Percentiles rank a stretch among this genome's conserved stretches.
phyloP scores from a whole-genome alignment of 2,888 invertebrate genomes.

The Cephus sareptanus region DNA sequence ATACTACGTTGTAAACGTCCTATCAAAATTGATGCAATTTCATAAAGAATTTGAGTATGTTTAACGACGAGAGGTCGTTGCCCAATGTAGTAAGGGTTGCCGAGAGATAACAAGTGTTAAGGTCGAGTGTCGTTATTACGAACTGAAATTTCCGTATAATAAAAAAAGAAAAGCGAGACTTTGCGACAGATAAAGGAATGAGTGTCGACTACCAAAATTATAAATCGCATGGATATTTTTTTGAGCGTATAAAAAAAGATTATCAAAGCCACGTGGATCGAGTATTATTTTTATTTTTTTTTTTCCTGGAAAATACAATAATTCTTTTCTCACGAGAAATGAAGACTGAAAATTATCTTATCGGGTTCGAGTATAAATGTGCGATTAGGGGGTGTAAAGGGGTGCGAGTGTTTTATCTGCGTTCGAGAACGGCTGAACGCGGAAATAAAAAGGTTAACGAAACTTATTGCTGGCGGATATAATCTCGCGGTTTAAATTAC shows the following conservation, averaged over 20 bases:
- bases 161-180: too few relatives aligned
- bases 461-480: conserved; percentile 19
- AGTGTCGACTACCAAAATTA: too few relatives aligned
- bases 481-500: conserved; percentile 26
- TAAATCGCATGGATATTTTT: neutral
- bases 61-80: too few relatives aligned
- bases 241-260: neutral
- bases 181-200: too few relatives aligned
- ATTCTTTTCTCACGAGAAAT: neutral
- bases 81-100: too few relatives aligned
- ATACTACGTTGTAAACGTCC: too few relatives aligned
- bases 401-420: conserved; percentile 20
- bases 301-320: neutral
- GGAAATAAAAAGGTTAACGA: conserved; percentile 28
- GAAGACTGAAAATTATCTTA: too few relatives aligned
- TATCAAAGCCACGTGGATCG: neutral
- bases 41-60: too few relatives aligned
- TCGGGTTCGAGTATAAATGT: conserved; percentile 8
- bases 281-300: neutral
- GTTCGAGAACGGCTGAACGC: conserved; percentile 13
- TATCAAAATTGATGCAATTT: too few relatives aligned
- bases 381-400: neutral
- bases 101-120: too few relatives aligned
- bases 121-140: too few relatives aligned
- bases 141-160: too few relatives aligned